phyloP scores from a whole-genome alignment of 2,888 invertebrate species.

The Peribatodes rhomboidaria region DNA sequence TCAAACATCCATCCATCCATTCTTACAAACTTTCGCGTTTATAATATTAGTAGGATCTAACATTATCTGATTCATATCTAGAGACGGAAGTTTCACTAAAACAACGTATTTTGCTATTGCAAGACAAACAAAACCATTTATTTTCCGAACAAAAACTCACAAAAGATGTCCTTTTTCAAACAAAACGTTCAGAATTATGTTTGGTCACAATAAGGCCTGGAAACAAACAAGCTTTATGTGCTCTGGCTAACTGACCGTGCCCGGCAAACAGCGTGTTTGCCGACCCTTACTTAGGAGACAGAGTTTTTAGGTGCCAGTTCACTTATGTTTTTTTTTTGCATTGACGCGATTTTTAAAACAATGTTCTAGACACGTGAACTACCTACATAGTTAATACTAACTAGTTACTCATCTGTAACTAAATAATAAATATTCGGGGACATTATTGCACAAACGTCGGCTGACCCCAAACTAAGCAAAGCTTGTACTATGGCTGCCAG shows the following conservation, averaged over 20 bases:
- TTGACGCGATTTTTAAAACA: background rate
- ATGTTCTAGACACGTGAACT: background rate
- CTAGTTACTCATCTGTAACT: too few species aligned
- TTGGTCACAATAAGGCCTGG: slow-evolving; percentile 42
- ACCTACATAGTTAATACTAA: too few species aligned
- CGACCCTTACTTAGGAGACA: slow-evolving; percentile 27
- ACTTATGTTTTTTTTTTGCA: background rate
- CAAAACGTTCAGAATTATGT: slow-evolving; percentile 35
- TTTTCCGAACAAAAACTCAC: slow-evolving; percentile 22
- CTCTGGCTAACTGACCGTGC: slow-evolving; percentile 83
- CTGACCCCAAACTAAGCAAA: too few species aligned
- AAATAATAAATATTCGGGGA: too few species aligned
- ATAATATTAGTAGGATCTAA: too few species aligned
- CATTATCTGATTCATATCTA: too few species aligned
- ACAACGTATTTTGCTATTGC: background rate
- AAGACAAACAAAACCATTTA: slow-evolving; percentile 8
- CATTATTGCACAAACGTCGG: too few species aligned
- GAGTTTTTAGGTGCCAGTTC: slow-evolving; percentile 62
- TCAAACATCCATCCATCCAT: too few species aligned
- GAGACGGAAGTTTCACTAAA: background rate
- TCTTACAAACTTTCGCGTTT: too few species aligned
- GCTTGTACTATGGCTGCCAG: too few species aligned
- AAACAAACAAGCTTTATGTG: slow-evolving; percentile 75
- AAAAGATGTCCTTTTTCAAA: slow-evolving; percentile 17
- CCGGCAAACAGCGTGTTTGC: slow-evolving; percentile 69